A percentile compares a stretch with the other conserved stretches of the same genome.
These are phyloP conservation scores for Scomber japonicus DNA, from an alignment of 2,113 vertebrate genomes.

Conservation along the genomic window DNA sequence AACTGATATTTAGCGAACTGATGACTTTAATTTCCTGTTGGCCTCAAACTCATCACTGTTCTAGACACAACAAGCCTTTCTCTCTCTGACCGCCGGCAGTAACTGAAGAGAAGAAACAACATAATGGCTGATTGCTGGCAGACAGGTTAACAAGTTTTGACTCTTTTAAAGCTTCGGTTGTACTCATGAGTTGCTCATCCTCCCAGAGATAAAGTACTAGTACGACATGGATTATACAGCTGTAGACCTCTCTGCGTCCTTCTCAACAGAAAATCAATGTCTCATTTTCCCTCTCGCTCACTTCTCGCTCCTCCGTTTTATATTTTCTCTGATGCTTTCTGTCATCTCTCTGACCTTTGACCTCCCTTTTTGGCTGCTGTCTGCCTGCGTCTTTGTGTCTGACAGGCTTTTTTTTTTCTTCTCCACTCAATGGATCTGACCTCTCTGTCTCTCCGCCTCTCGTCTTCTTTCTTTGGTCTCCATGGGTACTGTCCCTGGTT, in stretches of 20 bases:
- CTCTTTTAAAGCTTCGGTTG: neutral
- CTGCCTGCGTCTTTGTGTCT: conserved; percentile 19
- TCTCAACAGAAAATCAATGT: conserved; percentile 25
- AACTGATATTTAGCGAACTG: too few species aligned
- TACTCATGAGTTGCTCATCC: neutral
- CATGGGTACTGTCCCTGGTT: conserved; percentile 61
- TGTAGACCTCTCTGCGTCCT: neutral
- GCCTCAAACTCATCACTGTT: neutral
- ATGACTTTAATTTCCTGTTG: neutral
- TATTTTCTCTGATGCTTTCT: conserved; percentile 5
- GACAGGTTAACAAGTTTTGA: neutral
- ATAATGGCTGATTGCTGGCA: neutral
- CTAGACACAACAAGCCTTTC: neutral
- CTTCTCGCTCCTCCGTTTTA: neutral
- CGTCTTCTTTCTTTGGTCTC: conserved; percentile 51
- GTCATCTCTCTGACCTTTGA: neutral
- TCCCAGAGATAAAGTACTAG: neutral
- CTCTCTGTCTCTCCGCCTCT: conserved; percentile 27
- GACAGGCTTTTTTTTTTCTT: neutral
- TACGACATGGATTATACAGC: conserved; percentile 2
- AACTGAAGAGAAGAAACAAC: neutral
- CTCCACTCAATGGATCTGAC: conserved; percentile 40
- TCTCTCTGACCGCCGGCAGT: neutral
- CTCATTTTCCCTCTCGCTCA: neutral
- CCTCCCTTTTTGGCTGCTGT: neutral